These are phyloP conservation scores for Buceros bicornis DNA, from an alignment of 2,797 vertebrate species.

Conservation along the genomic window DNA sequence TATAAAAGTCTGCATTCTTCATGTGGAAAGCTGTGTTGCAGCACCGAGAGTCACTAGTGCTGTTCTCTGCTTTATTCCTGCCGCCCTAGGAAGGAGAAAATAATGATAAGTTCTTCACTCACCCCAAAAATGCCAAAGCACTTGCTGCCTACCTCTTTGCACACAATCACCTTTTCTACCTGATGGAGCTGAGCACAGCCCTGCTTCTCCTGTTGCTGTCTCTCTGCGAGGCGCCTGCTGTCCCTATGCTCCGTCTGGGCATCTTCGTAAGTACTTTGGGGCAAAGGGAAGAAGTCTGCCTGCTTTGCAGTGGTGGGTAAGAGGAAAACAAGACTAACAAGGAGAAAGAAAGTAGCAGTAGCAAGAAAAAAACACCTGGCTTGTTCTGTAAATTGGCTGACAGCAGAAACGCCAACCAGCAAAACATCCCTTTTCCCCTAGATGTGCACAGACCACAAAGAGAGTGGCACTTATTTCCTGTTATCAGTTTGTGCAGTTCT, in stretches of 20 bases:
- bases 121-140: slow-evolving; percentile 91
- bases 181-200: slow-evolving; percentile 94
- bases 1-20: background rate
- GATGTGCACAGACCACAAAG: background rate
- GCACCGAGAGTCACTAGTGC: background rate
- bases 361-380: background rate
- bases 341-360: background rate
- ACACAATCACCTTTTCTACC: slow-evolving; percentile 96
- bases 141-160: slow-evolving; percentile 96
- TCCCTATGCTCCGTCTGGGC: slow-evolving; percentile 92
- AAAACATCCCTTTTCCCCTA: background rate
- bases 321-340: background rate
- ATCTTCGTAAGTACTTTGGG: slow-evolving; percentile 87
- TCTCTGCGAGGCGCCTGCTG: slow-evolving; percentile 93
- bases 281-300: background rate
- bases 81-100: slow-evolving; percentile 93
- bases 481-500: background rate
- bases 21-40: background rate
- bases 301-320: background rate
- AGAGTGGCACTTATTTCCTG: fast-evolving
- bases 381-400: background rate
- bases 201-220: slow-evolving; percentile 93
- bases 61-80: background rate
- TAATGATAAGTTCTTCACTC: slow-evolving; percentile 98
- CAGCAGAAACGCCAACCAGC: background rate